A percentile compares a stretch with the other conserved stretches of the same genome.
Evolutionary conservation across 92 coral and sea anemone species (phyloP).

Genomic region (Actinostola sp.): DNA sequence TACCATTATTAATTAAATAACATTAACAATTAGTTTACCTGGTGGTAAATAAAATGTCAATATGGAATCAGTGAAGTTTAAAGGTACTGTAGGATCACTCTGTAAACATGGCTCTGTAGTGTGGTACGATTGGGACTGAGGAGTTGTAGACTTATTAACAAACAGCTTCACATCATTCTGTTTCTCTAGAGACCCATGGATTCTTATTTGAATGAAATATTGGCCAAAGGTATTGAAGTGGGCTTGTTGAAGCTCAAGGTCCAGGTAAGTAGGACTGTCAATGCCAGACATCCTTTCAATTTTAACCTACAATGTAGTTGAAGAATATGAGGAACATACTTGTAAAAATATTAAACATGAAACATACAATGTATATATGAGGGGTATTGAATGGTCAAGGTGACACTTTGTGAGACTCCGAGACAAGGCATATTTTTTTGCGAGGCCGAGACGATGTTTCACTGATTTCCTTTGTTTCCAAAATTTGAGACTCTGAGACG

Average conservation of each 20-base stretch:
- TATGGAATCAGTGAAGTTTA: slow-evolving; percentile 45
- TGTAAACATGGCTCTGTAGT: slow-evolving; percentile 61
- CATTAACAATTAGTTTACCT: slow-evolving; percentile 37
- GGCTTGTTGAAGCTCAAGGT: slow-evolving; percentile 49
- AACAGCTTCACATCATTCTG: slow-evolving; percentile 53
- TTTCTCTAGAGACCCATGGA: slow-evolving; percentile 63
- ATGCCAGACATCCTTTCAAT: not conserved
- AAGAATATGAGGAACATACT: no score
- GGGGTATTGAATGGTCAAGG: no score
- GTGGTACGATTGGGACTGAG: slow-evolving; percentile 5
- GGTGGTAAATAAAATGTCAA: slow-evolving; percentile 73
- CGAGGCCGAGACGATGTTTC: no score
- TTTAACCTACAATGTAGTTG: no score
- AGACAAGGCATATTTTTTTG: no score
- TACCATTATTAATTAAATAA: not conserved
- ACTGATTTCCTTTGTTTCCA: no score
- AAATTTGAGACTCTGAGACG: no score
- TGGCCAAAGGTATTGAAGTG: slow-evolving; percentile 60
- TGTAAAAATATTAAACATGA: no score
- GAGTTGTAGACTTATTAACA: slow-evolving; percentile 38
- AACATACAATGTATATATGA: no score
- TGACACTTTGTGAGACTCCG: no score
- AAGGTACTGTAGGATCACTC: slow-evolving; percentile 39
- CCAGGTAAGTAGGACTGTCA: slow-evolving; percentile 2
- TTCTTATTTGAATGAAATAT: slow-evolving; percentile 58